These are phyloP conservation scores for Gandaritis pyraliata DNA, from an alignment of 2,888 invertebrate species.

Conservation along the genomic window DNA sequence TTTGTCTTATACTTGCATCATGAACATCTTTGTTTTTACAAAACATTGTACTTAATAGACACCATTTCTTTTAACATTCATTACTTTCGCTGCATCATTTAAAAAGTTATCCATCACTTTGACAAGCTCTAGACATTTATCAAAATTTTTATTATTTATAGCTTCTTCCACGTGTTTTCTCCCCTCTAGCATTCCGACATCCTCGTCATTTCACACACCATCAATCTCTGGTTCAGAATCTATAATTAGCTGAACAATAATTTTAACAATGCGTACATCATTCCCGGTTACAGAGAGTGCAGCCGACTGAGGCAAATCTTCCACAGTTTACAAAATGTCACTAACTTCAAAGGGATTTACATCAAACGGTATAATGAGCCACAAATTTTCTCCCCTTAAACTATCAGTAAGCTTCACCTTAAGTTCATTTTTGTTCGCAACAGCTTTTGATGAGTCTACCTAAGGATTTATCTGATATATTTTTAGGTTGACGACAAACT, in stretches of 20 bases:
- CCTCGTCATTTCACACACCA: slow-evolving; percentile 68
- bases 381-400: slow-evolving; percentile 52
- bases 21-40: neutral
- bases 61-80: slow-evolving; percentile 13
- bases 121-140: slow-evolving; percentile 48
- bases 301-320: slow-evolving; percentile 70
- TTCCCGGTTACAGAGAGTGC: slow-evolving; percentile 59
- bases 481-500: slow-evolving; percentile 75
- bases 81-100: slow-evolving; percentile 32
- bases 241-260: slow-evolving; percentile 70
- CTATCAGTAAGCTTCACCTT: slow-evolving; percentile 26
- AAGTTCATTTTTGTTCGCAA: slow-evolving; percentile 51
- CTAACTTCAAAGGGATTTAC: slow-evolving; percentile 76
- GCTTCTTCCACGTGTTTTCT: slow-evolving; percentile 49
- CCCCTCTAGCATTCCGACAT: slow-evolving; percentile 45
- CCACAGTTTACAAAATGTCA: slow-evolving; percentile 76
- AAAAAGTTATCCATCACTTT: slow-evolving; percentile 41
- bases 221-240: slow-evolving; percentile 61
- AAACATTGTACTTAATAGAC: neutral
- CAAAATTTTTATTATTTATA: slow-evolving; percentile 53
- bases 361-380: slow-evolving; percentile 70
- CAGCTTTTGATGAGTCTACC: slow-evolving; percentile 32
- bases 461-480: slow-evolving; percentile 57
- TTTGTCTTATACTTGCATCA: too few species aligned
- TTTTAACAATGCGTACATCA: slow-evolving; percentile 62